A percentile compares a stretch with the other conserved stretches of the same genome.
Conservation (phyloP, 2,113 vertebrate genomes). For the Axis porcinus region DNA sequence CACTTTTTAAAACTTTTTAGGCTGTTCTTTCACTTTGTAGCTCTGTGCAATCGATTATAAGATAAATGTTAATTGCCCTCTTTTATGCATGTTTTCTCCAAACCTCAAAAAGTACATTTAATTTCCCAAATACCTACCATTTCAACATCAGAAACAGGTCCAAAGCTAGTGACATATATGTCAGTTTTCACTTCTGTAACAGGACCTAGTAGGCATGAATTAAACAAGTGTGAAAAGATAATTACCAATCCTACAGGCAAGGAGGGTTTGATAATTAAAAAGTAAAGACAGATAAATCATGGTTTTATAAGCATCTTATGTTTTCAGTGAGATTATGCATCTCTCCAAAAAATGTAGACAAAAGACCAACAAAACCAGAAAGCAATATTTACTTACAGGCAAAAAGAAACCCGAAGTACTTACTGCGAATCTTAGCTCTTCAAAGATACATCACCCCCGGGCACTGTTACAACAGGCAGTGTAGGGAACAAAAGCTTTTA, state of each 20-base stretch:
- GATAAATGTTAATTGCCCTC: constrained; percentile 65
- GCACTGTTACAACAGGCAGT: background rate
- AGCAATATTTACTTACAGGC: background rate
- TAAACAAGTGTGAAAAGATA: constrained; percentile 79
- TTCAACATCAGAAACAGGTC: constrained; percentile 97
- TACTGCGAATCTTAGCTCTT: constrained; percentile 18
- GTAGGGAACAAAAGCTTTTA: constrained; percentile 23
- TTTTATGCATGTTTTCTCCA: constrained; percentile 68
- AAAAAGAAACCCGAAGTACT: constrained; percentile 21
- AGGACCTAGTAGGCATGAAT: constrained; percentile 85
- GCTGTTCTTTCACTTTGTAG: constrained; percentile 68
- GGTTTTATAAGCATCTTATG: background rate
- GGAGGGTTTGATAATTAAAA: constrained; percentile 40
- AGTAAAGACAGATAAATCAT: background rate
- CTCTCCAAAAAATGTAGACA: background rate
- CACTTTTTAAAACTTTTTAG: constrained; percentile 35
- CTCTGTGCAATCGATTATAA: constrained; percentile 68
- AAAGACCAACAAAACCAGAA: background rate
- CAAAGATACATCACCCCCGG: background rate
- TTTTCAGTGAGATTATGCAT: constrained; percentile 21
- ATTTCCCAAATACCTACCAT: constrained; percentile 87
- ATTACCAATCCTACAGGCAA: constrained; percentile 74
- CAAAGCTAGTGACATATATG: constrained; percentile 98
- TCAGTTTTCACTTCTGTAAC: constrained; percentile 98
- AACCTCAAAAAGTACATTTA: constrained; percentile 64